Base-by-base conservation (phyloP, 2,888 invertebrate genomes). In the Seladonia tumulorum region DNA sequence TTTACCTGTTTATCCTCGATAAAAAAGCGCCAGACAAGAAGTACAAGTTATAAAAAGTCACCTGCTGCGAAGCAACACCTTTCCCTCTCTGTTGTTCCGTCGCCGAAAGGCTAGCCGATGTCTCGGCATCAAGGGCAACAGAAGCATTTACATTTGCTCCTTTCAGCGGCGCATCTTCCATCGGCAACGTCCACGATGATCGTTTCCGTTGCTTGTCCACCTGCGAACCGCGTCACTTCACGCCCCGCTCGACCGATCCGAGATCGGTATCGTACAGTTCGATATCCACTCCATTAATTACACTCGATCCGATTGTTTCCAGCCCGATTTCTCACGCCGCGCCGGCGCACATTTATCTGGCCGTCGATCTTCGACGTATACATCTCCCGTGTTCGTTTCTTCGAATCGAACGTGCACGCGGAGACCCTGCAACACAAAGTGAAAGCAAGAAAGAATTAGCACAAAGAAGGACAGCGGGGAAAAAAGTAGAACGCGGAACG, bases 201-300 rank as follows among this genome's bases (percentile, higher is more conserved):
- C 49, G 14, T 73, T 49, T 53, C 29, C 72, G 12, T 29, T 18
- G 72, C 18, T 18, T 68, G 76, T 77, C 53, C 77, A 53, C 39
- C 68, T n/a, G 76, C 47, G 39, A n/a, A 12, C 35, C 49, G n/a
- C 68, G 39, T 22, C 18, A 16, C 53, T 70, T 77, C 76, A n/a
- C 68, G 49, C 39, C 35, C 49, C 18, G 39, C n/a, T 47, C 49
- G 35, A 25, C 8, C 76, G 42, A 53, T 70, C 70, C 39, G 39
- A 70, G 77, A 77, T 70, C 77, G 47, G 16, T 70, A 70, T 70
- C 77, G 16, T 22, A 39, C 63, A 35, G 66, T 77, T 66, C 68
- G 39, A 70, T 70, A 77, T 70, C 77, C 77, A 70, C 77, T 68
- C 70, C 70, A 22, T 77, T 77, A 77, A 77, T 77, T 77, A 70